phyloP scores from a whole-genome alignment of 2,797 vertebrate genomes.

The Oreonectes daqikongensis region DNA sequence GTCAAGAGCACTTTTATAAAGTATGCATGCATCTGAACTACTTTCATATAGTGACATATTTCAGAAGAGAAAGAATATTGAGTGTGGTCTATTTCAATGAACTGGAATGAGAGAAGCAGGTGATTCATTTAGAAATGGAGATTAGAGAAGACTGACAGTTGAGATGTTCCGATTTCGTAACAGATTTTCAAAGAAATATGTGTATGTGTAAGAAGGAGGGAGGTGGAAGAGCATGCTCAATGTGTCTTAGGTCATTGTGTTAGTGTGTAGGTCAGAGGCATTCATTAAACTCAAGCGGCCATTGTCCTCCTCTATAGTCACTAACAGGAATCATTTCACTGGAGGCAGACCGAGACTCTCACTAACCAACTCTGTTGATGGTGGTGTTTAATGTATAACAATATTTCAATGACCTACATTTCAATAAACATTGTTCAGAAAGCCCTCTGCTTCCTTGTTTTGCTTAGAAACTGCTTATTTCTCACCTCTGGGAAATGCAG shows the following conservation, averaged over 20 bases:
- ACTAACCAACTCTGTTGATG: constrained; percentile 40
- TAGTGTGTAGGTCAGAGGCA: constrained; percentile 72
- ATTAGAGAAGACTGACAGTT: too few relatives aligned
- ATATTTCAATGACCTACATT: not conserved
- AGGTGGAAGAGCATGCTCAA: too few relatives aligned
- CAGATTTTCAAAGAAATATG: too few relatives aligned
- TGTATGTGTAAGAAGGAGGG: too few relatives aligned
- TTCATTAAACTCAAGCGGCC: constrained; percentile 65
- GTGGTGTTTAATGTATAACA: constrained; percentile 50
- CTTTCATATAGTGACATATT: too few relatives aligned
- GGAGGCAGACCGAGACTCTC: not conserved
- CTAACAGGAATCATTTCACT: constrained; percentile 19
- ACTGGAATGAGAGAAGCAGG: too few relatives aligned
- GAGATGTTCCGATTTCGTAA: too few relatives aligned
- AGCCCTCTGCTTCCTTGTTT: not conserved
- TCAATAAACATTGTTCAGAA: not conserved
- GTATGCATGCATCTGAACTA: too few relatives aligned
- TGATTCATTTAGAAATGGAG: too few relatives aligned
- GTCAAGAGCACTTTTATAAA: too few relatives aligned
- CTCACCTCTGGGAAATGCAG: not conserved
- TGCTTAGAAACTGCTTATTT: not conserved
- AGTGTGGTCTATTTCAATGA: too few relatives aligned
- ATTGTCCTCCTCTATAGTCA: constrained; percentile 42
- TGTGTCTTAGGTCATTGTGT: constrained; percentile 69
- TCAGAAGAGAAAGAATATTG: too few relatives aligned